Base-by-base conservation (phyloP, 2,888 invertebrate species). In the Aphelenchoides bicaudatus region DNA sequence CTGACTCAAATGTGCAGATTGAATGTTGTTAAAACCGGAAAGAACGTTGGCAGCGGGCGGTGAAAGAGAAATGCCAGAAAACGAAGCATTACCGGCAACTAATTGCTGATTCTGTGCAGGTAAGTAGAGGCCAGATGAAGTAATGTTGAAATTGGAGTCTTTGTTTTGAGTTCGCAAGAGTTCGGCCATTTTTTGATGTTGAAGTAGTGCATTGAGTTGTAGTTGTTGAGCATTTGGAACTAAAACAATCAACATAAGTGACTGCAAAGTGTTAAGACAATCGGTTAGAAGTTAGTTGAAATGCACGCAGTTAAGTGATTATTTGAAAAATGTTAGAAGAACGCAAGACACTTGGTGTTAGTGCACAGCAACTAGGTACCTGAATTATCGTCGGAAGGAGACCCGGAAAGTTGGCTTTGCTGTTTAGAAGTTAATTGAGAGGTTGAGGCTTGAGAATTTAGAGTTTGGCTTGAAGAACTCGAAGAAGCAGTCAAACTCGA, bases 171-270 rank as follows among this genome's bases (percentile, higher is more conserved):
- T 49, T 54, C 30, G 28, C 16, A 59, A 34, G 16, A 59, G 27
- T 37, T 57, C 61, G 5, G 37, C 19, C 27, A 57, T 10, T 28
- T 56, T 47, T 47, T 62, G 63, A 27, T 61, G 58, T 27, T 62
- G 61, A 19, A 51, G 21, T 31, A 47, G 28, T n/a, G 43, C 50
- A 5, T 25, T n/a, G 6, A 50, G 52, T 29, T 34, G 51, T 30
- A 28, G 48, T 38, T n/a, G n/a, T n/a, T 66, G 62, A 34, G 58
- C 39, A 6, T 53, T 29, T 25, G 58, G 49, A n/a, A 48, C 29
- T 56, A 31, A 54, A 56, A 56, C 6, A 56, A 53, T 13, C 21
- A 19, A 23, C 25, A 50, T 10, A 53, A 53, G 5, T 16, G 51
- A 46, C n/a, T 50, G 51, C 2, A 28, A 16, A 8, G 30, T 21